phyloP scores from a whole-genome alignment of 1,140 invertebrate genomes.

The Cydia strobilella region DNA sequence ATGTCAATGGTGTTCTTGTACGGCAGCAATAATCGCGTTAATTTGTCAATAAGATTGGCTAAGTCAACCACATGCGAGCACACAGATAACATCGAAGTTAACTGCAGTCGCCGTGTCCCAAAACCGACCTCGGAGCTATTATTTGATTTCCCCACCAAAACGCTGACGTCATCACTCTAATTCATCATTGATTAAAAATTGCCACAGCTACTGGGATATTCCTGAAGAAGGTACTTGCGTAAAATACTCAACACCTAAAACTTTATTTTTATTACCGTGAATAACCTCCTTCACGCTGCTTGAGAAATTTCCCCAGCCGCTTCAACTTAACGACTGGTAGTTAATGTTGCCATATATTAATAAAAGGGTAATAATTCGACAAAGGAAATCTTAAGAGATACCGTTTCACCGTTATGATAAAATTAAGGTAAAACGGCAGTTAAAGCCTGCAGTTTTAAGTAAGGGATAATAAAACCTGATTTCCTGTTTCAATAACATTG shows the following conservation, averaged over 20 bases:
- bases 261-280: conserved; percentile 28
- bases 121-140: too few relatives aligned
- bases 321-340: conserved; percentile 23
- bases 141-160: too few relatives aligned
- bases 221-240: not conserved
- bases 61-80: too few relatives aligned
- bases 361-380: conserved; percentile 33
- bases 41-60: too few relatives aligned
- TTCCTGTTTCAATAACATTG: not conserved
- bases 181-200: too few relatives aligned
- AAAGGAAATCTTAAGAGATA: conserved; percentile 6
- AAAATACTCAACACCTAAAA: conserved; percentile 14
- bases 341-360: conserved; percentile 32
- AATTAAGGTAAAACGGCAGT: conserved; percentile 15
- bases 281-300: conserved; percentile 6
- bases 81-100: too few relatives aligned
- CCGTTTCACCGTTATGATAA: conserved; percentile 19
- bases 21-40: too few relatives aligned
- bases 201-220: too few relatives aligned
- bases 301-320: conserved; percentile 18
- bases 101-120: too few relatives aligned
- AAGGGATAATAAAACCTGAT: not conserved
- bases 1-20: too few relatives aligned
- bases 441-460: not conserved
- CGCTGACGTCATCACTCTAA: too few relatives aligned